Evolutionary conservation across 2,113 vertebrate genomes (phyloP).

Genomic region (Amia ocellicauda): DNA sequence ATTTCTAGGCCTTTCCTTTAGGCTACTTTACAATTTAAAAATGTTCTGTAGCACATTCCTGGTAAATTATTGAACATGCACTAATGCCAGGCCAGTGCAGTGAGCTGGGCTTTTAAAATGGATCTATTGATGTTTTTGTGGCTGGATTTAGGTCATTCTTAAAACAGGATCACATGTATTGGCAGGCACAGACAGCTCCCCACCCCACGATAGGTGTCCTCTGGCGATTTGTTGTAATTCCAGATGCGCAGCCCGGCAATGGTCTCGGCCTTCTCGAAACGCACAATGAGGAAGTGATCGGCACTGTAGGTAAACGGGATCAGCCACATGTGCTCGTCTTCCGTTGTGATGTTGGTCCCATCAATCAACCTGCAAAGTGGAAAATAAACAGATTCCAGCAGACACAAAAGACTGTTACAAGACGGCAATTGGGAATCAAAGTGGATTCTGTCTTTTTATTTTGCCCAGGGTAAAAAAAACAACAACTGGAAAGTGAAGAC

Average conservation of each 20-base stretch:
- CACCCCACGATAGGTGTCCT: conserved; percentile 97
- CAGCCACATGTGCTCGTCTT: conserved; percentile 95
- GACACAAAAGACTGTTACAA: too few relatives aligned
- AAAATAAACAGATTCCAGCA: conserved; percentile 12
- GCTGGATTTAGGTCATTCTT: neutral
- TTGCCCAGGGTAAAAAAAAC: too few relatives aligned
- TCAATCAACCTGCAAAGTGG: conserved; percentile 77
- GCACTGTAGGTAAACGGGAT: conserved; percentile 82
- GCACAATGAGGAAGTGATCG: conserved; percentile 75
- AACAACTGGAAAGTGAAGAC: too few relatives aligned
- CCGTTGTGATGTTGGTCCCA: conserved; percentile 85
- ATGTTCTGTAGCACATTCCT: too few relatives aligned
- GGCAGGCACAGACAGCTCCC: conserved; percentile 35
- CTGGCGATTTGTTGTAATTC: conserved; percentile 98
- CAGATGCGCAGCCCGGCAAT: conserved; percentile 89
- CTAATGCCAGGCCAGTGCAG: too few relatives aligned
- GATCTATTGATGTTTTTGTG: too few relatives aligned
- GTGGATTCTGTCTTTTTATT: too few relatives aligned
- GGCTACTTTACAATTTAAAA: too few relatives aligned
- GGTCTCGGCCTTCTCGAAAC: conserved; percentile 70
- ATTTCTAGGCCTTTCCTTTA: too few relatives aligned
- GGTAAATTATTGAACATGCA: too few relatives aligned
- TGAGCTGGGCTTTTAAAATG: too few relatives aligned
- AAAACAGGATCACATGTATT: neutral
- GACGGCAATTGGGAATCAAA: too few relatives aligned